These are phyloP conservation scores for Manis javanica DNA, from an alignment of 2,797 vertebrate genomes.

Conservation along the genomic window DNA sequence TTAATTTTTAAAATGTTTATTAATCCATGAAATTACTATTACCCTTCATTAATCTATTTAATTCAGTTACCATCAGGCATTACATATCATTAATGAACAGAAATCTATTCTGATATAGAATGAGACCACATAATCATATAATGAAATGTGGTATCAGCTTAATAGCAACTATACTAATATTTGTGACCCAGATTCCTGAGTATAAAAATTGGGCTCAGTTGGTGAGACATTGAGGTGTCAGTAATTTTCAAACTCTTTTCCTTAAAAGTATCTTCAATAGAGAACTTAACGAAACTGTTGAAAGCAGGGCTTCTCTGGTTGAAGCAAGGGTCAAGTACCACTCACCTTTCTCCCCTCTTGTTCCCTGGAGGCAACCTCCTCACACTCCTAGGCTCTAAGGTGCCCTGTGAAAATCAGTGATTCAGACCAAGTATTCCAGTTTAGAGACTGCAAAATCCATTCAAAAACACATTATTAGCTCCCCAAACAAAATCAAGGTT, in stretches of 20 bases:
- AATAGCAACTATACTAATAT: constrained; percentile 34
- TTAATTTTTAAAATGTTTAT: constrained; percentile 59
- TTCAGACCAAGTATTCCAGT: neutral
- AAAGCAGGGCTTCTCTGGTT: neutral
- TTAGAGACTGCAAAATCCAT: neutral
- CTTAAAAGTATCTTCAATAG: constrained; percentile 33
- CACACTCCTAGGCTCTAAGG: neutral
- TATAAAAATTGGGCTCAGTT: constrained; percentile 27
- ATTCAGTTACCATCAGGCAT: constrained; percentile 52
- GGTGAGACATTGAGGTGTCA: neutral
- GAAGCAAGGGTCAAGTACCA: neutral
- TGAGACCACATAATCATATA: constrained; percentile 41
- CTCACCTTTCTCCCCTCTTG: neutral
- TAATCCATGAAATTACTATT: constrained; percentile 64
- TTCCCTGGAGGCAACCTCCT: neutral
- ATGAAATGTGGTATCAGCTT: constrained; percentile 53
- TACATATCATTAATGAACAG: constrained; percentile 57
- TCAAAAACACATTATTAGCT: neutral
- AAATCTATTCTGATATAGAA: constrained; percentile 55
- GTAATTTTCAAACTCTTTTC: neutral
- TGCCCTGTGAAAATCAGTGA: neutral
- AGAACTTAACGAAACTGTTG: constrained; percentile 9
- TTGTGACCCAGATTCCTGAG: constrained; percentile 10
- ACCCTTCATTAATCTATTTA: constrained; percentile 69
- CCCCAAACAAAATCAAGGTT: constrained; percentile 21